A percentile compares a stretch with the other conserved stretches of the same genome.
Evolutionary conservation across 2,113 vertebrate species (phyloP).

Genomic region (Etia nguti): DNA sequence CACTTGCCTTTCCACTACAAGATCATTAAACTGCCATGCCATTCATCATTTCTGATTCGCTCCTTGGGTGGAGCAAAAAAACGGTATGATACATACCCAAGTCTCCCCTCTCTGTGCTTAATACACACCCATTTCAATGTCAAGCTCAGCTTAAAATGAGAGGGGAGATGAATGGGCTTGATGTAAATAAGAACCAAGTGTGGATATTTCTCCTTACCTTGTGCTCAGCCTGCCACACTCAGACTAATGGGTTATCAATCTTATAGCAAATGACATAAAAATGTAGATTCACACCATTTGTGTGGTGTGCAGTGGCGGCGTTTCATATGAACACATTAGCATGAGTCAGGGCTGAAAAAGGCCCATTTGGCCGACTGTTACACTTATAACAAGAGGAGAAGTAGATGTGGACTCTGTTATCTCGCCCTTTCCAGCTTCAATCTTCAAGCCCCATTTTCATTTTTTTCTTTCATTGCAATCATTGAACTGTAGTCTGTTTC

Average conservation of each 20-base stretch:
- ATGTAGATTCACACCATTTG: conserved; percentile 42
- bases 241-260: conserved; percentile 38
- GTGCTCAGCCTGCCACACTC: neutral
- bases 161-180: conserved; percentile 27
- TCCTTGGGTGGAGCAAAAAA: neutral
- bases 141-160: conserved; percentile 22
- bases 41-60: conserved; percentile 48
- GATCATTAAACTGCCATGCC: conserved; percentile 45
- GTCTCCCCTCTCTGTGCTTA: conserved; percentile 18
- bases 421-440: neutral
- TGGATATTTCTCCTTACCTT: conserved; percentile 12
- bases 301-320: neutral
- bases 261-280: conserved; percentile 24
- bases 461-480: neutral
- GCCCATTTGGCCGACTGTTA: neutral
- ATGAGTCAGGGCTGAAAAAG: neutral
- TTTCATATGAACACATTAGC: conserved; percentile 18
- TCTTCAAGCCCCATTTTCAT: neutral
- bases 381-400: neutral
- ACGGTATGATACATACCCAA: neutral
- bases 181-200: conserved; percentile 41
- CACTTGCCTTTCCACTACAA: conserved; percentile 38
- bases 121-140: conserved; percentile 29
- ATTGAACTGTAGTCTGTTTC: neutral
- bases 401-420: neutral